phyloP scores from a whole-genome alignment of 2,888 invertebrate species.

The Sinotaia quadrata region DNA sequence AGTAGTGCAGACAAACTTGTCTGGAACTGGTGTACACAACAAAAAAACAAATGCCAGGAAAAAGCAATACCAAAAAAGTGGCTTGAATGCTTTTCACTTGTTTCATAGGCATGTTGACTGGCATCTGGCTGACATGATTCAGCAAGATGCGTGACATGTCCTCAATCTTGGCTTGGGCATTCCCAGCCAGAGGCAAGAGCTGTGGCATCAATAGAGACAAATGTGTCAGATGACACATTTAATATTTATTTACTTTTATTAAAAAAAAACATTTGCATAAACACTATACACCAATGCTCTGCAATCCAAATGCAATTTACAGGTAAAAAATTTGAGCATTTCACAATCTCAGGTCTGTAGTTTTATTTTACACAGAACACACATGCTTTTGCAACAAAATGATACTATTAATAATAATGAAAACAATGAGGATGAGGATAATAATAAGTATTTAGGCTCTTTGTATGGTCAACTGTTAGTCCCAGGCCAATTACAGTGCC shows the following conservation, averaged over 20 bases:
- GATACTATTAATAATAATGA: too few species aligned
- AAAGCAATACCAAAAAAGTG: conserved; percentile 48
- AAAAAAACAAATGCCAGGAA: too few species aligned
- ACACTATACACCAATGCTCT: not conserved
- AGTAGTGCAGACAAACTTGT: too few species aligned
- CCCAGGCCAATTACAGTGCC: too few species aligned
- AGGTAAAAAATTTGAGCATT: too few species aligned
- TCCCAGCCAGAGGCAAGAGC: conserved; percentile 69
- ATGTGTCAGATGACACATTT: not conserved
- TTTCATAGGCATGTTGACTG: conserved; percentile 66
- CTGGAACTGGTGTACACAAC: too few species aligned
- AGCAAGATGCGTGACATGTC: conserved; percentile 97
- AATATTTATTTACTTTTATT: not conserved
- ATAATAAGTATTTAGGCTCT: too few species aligned
- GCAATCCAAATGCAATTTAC: not conserved
- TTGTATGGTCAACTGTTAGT: too few species aligned
- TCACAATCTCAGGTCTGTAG: too few species aligned
- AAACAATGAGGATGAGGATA: too few species aligned
- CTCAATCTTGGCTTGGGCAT: conserved; percentile 91
- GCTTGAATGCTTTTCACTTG: conserved; percentile 56
- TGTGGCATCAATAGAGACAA: conserved; percentile 35
- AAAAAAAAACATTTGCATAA: conserved; percentile 1
- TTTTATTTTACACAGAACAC: too few species aligned
- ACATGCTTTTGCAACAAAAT: too few species aligned
- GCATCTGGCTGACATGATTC: conserved; percentile 71